Percentiles rank a stretch among this genome's conserved stretches.
Conservation (phyloP, 2,113 vertebrate species). For the Platichthys stellatus region DNA sequence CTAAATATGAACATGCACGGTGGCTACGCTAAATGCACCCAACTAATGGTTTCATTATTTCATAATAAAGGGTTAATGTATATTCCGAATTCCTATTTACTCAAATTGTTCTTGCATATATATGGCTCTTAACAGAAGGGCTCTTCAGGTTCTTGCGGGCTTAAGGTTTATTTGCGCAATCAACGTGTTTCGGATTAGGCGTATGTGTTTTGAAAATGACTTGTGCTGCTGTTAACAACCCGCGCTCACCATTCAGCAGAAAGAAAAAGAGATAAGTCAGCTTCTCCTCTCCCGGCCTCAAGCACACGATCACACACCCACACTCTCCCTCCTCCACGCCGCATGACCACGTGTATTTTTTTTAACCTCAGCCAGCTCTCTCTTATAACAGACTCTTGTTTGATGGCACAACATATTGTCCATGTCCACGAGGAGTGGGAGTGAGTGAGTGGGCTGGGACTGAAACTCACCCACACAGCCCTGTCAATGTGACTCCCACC, state of each 20-base stretch:
- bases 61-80: constrained; percentile 79
- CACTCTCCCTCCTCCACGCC: constrained; percentile 51
- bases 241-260: constrained; percentile 41
- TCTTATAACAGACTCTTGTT: constrained; percentile 16
- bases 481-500: too few species aligned
- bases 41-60: constrained; percentile 82
- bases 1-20: constrained; percentile 78
- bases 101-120: constrained; percentile 58
- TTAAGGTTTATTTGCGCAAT: constrained; percentile 18
- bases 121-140: constrained; percentile 32
- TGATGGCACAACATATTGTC: background rate
- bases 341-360: constrained; percentile 74
- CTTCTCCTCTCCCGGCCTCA: constrained; percentile 55
- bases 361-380: constrained; percentile 69
- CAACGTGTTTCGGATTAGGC: background rate
- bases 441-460: too few species aligned
- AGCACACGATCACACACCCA: constrained; percentile 59
- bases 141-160: constrained; percentile 11
- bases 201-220: constrained; percentile 1
- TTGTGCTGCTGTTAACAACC: constrained; percentile 16
- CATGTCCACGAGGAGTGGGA: background rate
- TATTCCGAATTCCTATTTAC: constrained; percentile 76
- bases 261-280: constrained; percentile 74
- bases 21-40: constrained; percentile 74
- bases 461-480: too few species aligned